Evolutionary conservation across 2,797 vertebrate species (phyloP).

Genomic region (Hemitrygon akajei): DNA sequence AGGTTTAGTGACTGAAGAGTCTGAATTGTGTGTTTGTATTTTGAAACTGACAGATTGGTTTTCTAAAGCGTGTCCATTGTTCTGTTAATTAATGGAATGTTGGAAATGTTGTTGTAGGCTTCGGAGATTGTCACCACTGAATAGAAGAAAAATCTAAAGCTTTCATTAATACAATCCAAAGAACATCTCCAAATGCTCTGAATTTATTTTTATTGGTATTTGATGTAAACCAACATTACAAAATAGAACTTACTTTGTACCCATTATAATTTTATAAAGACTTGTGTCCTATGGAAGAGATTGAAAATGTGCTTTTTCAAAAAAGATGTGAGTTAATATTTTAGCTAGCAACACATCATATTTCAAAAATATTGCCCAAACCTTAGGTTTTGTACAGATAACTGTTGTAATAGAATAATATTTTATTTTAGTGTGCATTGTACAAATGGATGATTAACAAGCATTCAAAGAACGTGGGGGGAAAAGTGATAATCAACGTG

Average conservation of each 20-base stretch:
- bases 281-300: neutral
- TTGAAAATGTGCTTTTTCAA: neutral
- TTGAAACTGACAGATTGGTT: conserved; percentile 71
- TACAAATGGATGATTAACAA: neutral
- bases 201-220: conserved; percentile 48
- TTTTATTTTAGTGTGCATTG: neutral
- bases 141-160: conserved; percentile 55
- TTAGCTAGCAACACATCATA: neutral
- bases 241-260: neutral
- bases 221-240: conserved; percentile 66
- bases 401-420: neutral
- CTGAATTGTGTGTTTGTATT: conserved; percentile 61
- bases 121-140: conserved; percentile 69
- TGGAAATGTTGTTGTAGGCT: conserved; percentile 70
- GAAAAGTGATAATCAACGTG: neutral
- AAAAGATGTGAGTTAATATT: neutral
- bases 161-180: conserved; percentile 10
- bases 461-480: neutral
- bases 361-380: neutral
- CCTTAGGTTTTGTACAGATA: neutral
- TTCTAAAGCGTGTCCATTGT: conserved; percentile 65
- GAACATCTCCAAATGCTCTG: conserved; percentile 64
- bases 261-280: neutral
- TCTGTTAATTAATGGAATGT: conserved; percentile 73
- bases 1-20: conserved; percentile 65